Conservation (phyloP, 2,888 invertebrate species). For the Icerya purchasi region DNA sequence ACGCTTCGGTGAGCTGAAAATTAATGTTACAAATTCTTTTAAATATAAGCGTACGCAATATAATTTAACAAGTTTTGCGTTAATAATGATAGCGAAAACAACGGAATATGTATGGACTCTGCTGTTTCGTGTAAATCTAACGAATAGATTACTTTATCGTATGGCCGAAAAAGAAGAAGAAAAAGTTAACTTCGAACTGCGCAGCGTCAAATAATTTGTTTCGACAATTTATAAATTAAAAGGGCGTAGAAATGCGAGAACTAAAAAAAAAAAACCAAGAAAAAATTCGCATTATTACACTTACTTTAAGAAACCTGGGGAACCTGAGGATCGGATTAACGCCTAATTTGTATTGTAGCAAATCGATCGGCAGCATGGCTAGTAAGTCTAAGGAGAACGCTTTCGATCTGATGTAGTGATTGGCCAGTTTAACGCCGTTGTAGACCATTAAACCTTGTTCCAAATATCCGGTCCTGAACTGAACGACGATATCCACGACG, state of each 20-base stretch:
- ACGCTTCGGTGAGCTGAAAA: no score
- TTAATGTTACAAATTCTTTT: no score
- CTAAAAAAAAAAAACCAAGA: no score
- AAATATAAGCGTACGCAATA: no score
- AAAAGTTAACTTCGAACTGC: no score
- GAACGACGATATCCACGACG: constrained; percentile 69
- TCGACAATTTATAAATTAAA: neutral
- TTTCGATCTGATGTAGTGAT: constrained; percentile 65
- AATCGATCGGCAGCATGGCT: constrained; percentile 63
- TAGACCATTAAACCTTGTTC: constrained; percentile 70
- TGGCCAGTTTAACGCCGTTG: constrained; percentile 70
- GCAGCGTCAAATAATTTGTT: neutral
- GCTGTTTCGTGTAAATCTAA: no score
- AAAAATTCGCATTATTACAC: no score
- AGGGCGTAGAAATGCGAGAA: neutral
- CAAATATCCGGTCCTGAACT: constrained; percentile 80
- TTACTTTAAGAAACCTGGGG: constrained; percentile 65
- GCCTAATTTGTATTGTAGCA: constrained; percentile 63
- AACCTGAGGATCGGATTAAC: constrained; percentile 69
- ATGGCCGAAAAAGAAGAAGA: no score
- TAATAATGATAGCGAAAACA: no score
- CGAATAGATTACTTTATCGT: no score
- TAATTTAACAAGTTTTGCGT: no score
- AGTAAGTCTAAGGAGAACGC: constrained; percentile 66
- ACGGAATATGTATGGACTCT: no score